Evolutionary conservation across 2,113 vertebrate genomes (phyloP).

Genomic region (Elachura formosa): DNA sequence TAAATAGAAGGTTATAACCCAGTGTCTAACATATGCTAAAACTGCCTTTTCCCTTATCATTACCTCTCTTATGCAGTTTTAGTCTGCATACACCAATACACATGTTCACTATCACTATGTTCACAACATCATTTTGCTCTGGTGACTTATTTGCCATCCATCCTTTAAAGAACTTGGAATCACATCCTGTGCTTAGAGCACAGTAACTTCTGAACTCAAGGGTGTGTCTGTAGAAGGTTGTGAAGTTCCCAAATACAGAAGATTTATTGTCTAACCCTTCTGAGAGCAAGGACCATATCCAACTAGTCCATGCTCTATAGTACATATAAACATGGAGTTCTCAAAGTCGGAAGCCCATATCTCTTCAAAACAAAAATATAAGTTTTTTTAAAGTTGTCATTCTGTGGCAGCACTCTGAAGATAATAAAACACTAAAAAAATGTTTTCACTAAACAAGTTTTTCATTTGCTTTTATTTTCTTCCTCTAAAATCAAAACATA

Average conservation of each 20-base stretch:
- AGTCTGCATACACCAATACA: not conserved
- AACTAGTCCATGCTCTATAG: fast-evolving
- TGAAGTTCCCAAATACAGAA: not conserved
- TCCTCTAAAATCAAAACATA: not conserved
- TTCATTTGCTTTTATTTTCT: not conserved
- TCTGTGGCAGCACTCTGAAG: not conserved
- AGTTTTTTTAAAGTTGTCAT: not conserved
- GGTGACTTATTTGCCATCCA: not conserved
- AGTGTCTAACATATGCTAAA: not conserved
- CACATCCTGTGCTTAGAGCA: not conserved
- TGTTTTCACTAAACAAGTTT: not conserved
- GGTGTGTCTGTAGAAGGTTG: not conserved
- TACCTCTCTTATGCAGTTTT: not conserved
- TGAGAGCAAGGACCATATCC: not conserved
- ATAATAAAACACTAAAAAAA: not conserved
- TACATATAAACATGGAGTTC: not conserved
- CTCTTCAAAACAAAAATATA: not conserved
- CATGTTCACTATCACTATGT: too few species aligned
- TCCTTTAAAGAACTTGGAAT: not conserved
- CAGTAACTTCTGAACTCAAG: not conserved
- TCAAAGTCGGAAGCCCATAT: not conserved
- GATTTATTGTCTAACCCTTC: not conserved
- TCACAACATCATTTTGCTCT: not conserved
- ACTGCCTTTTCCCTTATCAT: not conserved
- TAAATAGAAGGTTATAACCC: not conserved